phyloP scores from a whole-genome alignment of 1,140 invertebrate species.

The Temnothorax curvispinosus region DNA sequence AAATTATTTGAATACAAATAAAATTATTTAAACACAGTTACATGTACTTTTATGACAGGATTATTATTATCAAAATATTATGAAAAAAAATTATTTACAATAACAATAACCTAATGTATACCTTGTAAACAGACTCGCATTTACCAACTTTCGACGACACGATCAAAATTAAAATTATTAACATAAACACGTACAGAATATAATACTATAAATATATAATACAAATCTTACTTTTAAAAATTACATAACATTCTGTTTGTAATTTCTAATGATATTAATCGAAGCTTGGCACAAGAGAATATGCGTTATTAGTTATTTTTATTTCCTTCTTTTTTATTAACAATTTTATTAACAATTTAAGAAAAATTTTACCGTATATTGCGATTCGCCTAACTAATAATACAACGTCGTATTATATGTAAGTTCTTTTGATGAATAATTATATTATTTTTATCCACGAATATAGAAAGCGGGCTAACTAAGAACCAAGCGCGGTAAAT shows the following conservation, averaged over 20 bases:
- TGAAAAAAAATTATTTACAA: neutral
- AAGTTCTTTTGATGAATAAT: neutral
- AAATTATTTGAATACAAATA: neutral
- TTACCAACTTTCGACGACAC: neutral
- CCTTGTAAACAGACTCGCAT: neutral
- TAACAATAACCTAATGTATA: neutral
- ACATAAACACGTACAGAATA: neutral
- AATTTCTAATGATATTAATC: neutral
- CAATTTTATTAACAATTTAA: conserved; percentile 7
- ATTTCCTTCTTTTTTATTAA: too few relatives aligned
- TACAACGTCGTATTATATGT: neutral
- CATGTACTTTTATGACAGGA: neutral
- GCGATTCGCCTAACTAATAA: neutral
- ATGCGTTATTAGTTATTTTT: neutral
- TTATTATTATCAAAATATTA: neutral
- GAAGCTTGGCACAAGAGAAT: neutral
- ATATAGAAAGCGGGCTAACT: too few relatives aligned
- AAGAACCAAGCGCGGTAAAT: too few relatives aligned
- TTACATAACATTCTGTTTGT: neutral
- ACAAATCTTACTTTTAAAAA: neutral
- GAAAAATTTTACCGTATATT: neutral
- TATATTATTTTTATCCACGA: too few relatives aligned
- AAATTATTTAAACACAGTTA: neutral
- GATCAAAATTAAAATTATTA: conserved; percentile 9
- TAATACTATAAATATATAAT: neutral